Evolutionary conservation across 2,888 invertebrate genomes (phyloP).

Genomic region (Sialis lutaria): DNA sequence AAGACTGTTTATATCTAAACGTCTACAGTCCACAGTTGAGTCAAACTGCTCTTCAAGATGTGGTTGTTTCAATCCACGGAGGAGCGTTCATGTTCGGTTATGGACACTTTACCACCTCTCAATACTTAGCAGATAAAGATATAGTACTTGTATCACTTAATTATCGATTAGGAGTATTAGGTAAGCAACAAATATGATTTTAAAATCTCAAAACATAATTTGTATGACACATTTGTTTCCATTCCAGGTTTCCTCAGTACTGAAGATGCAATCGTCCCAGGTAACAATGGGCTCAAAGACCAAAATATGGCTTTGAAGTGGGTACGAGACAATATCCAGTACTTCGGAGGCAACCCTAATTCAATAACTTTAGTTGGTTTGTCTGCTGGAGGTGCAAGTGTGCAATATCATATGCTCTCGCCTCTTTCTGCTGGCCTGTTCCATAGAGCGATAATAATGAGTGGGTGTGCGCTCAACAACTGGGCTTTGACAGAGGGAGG

Average conservation of each 20-base stretch:
- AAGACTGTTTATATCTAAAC: slow-evolving; percentile 12
- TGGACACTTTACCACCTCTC: slow-evolving; percentile 15
- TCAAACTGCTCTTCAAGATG: slow-evolving; percentile 14
- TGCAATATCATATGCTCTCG: slow-evolving; percentile 22
- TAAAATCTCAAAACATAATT: background rate
- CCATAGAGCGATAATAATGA: slow-evolving; percentile 41
- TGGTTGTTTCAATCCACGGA: slow-evolving; percentile 20
- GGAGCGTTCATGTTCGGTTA: slow-evolving; percentile 19
- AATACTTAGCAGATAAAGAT: slow-evolving; percentile 15
- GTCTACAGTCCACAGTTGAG: slow-evolving; percentile 10
- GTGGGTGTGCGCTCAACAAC: slow-evolving; percentile 40
- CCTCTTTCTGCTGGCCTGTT: slow-evolving; percentile 33
- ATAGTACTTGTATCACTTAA: slow-evolving; percentile 13
- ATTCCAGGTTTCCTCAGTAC: slow-evolving; percentile 21
- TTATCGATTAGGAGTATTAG: slow-evolving; percentile 6
- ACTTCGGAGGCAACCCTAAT: slow-evolving; percentile 22
- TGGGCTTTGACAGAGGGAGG: slow-evolving; percentile 39
- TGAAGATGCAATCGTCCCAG: slow-evolving; percentile 20
- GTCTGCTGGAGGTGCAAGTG: slow-evolving; percentile 23
- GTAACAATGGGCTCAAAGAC: slow-evolving; percentile 23
- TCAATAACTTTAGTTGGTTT: slow-evolving; percentile 21
- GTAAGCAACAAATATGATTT: background rate
- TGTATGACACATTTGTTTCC: background rate
- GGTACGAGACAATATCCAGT: slow-evolving; percentile 20
- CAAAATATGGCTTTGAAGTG: slow-evolving; percentile 20